phyloP scores from a whole-genome alignment of 1,140 invertebrate species.

The Harpegnathos saltator region DNA sequence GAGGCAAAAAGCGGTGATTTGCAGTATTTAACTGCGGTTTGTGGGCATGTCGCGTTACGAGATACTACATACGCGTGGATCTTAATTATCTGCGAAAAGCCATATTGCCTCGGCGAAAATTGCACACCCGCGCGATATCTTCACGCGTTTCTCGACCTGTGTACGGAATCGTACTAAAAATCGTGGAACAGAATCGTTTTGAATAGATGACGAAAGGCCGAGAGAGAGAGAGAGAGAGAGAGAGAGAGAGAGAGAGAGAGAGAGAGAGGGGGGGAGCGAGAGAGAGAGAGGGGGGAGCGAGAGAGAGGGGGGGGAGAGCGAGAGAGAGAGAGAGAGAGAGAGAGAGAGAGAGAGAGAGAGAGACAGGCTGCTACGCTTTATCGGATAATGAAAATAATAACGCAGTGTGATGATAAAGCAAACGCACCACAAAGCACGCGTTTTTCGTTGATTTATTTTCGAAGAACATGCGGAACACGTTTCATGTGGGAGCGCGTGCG shows the following conservation, averaged over 20 bases:
- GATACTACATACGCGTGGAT: slow-evolving; percentile 5
- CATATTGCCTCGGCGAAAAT: not conserved
- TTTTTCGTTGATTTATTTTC: not conserved
- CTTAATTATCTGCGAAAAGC: not conserved
- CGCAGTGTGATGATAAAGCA: not conserved
- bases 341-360: not conserved
- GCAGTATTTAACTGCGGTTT: slow-evolving; percentile 30
- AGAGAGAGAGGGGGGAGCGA: not conserved
- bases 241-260: not conserved
- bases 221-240: too few species aligned
- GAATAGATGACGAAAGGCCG: not conserved
- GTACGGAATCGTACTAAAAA: not conserved
- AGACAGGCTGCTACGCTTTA: not conserved
- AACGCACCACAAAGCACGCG: not conserved
- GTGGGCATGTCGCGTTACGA: not conserved
- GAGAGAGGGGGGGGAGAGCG: too few species aligned
- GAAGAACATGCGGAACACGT: too few species aligned
- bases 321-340: not conserved
- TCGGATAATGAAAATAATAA: not conserved
- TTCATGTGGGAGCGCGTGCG: not conserved
- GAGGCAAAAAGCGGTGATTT: slow-evolving; percentile 13
- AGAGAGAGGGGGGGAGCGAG: not conserved
- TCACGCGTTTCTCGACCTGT: not conserved
- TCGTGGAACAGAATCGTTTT: not conserved
- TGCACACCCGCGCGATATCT: not conserved